Conservation (phyloP, 1,140 invertebrate species). For the Danaus plexippus region DNA sequence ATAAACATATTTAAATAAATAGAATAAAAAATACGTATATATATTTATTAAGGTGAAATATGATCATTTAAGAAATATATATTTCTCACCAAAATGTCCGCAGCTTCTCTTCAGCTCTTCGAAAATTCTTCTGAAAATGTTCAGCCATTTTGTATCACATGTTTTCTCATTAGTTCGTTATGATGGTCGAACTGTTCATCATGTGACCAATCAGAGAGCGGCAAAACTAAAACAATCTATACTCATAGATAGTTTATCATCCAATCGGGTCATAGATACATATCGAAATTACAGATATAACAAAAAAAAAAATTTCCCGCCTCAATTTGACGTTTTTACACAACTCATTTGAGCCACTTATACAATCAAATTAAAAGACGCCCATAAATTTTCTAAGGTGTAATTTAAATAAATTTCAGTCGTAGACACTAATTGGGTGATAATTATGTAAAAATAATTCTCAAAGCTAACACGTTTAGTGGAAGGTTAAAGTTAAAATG, state of each 20-base stretch:
- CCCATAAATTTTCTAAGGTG: background rate
- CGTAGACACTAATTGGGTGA: conserved; percentile 32
- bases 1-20: too few relatives aligned
- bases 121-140: conserved; percentile 42
- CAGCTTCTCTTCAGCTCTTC: conserved; percentile 25
- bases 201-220: conserved; percentile 62
- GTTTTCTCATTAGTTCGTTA: conserved; percentile 48
- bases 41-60: conserved; percentile 2
- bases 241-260: conserved; percentile 29
- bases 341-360: conserved; percentile 33
- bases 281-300: conserved; percentile 24
- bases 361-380: conserved; percentile 10
- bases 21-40: conserved; percentile 3
- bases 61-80: conserved; percentile 17
- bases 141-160: conserved; percentile 65
- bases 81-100: conserved; percentile 40
- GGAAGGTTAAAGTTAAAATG: conserved; percentile 53
- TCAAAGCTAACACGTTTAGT: conserved; percentile 26
- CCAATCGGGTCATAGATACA: conserved; percentile 31
- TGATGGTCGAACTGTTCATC: conserved; percentile 40
- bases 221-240: conserved; percentile 16
- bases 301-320: conserved; percentile 29
- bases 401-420: conserved; percentile 20
- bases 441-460: conserved; percentile 42
- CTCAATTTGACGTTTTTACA: conserved; percentile 32